Base-by-base conservation (phyloP, 2,888 invertebrate genomes). In the Clanis bilineata region DNA sequence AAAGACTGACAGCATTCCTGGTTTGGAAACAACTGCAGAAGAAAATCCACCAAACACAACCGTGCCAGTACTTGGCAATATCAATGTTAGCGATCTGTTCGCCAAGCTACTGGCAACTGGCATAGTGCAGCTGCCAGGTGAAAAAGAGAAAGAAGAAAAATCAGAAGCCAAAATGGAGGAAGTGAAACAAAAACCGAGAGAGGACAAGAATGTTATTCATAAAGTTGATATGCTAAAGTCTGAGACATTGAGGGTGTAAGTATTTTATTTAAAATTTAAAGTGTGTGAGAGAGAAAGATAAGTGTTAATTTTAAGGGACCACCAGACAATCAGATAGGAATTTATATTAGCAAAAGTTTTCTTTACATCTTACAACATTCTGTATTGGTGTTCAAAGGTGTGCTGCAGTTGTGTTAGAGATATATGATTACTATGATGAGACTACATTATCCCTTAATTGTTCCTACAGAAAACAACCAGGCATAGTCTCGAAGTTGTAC, bases 61-160 rank as follows among this genome's bases (percentile, higher is more conserved):
- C 10, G 61, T 86, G 15, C 83, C 85, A 21, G 70, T 82, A 28
- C 76, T 92, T 0, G 80, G 85, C 22, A 84, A 86, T 60, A 82
- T 95, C 2, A 96, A 97, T 74, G 96, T 98, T 23, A 95, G 94
- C 64, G 97, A 97, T 68, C 88, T 98, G 28, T 96, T 98, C 79
- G 95, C 96, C 64, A 97, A 97, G 82, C 87, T 98, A 6, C 95
- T 98, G 0, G 96, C 96, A 0, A 96, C 96, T 1, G 98, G 91
- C 10, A 87, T 89, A 0, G 88, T 90, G 1, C 78, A 81, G 12
- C 75, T 78, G 32, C 73, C 80, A 1, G 72, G 71, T 0, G 81
- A 82, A 1, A 60, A 64, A 0, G 82, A 80, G 44, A 69, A 68
- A 3, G 80, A 84, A 5, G 64, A 57, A 0, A 76, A 80, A 25